Evolutionary conservation across 2,888 invertebrate species (phyloP).

Genomic region (Leucoptera coffeella): DNA sequence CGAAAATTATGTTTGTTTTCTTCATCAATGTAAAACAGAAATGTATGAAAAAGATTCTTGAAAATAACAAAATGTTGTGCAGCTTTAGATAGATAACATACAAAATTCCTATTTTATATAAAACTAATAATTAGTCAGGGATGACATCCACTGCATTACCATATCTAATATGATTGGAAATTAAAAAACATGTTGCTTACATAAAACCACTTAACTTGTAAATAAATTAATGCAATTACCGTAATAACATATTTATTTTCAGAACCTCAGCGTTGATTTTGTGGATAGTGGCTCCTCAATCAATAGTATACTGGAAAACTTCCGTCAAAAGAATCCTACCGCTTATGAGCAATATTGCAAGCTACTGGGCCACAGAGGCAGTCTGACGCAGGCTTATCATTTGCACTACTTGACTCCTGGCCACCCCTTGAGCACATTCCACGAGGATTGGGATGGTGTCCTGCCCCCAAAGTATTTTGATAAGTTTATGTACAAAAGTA

Average conservation of each 20-base stretch:
- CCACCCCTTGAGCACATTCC: constrained; percentile 20
- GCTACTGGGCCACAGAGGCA: constrained; percentile 13
- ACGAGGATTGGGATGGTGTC: constrained; percentile 29
- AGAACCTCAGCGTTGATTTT: background rate
- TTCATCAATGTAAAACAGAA: too few relatives aligned
- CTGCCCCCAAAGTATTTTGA: constrained; percentile 25
- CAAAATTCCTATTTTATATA: too few relatives aligned
- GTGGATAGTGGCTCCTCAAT: constrained; percentile 20
- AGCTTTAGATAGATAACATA: too few relatives aligned
- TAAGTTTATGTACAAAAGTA: constrained; percentile 21
- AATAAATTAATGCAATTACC: background rate
- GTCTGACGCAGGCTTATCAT: constrained; percentile 1
- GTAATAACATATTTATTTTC: background rate
- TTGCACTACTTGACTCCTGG: constrained; percentile 18
- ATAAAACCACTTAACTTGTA: constrained; percentile 11
- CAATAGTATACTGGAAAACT: constrained; percentile 17
- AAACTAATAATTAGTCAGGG: too few relatives aligned
- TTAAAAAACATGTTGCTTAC: background rate
- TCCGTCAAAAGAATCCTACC: constrained; percentile 14
- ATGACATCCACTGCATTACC: background rate
- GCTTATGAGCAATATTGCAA: constrained; percentile 16
- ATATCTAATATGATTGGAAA: background rate
- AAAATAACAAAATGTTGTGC: too few relatives aligned
- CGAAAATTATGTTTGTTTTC: too few relatives aligned
- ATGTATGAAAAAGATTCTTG: too few relatives aligned